phyloP scores from a whole-genome alignment of 2,113 vertebrate genomes.

The Chaetura pelagica region DNA sequence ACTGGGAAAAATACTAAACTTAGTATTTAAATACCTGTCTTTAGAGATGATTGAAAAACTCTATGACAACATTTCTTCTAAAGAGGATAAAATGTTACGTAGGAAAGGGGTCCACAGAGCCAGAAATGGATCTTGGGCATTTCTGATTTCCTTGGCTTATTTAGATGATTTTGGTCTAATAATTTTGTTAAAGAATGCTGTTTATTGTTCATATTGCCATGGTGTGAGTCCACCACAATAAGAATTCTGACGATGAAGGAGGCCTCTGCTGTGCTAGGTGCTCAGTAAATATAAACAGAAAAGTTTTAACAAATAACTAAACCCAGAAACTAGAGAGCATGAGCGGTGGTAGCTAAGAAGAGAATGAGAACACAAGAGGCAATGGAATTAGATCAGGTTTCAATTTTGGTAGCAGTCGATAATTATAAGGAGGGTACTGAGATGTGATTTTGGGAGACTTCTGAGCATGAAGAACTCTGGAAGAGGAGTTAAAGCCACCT shows the following conservation, averaged over 20 bases:
- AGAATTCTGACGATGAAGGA: neutral
- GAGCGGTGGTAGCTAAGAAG: neutral
- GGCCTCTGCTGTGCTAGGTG: neutral
- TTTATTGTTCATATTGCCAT: neutral
- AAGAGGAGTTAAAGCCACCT: neutral
- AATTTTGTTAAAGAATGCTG: neutral
- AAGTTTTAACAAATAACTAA: neutral
- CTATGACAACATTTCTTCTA: neutral
- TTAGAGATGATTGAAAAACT: neutral
- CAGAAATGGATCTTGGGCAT: neutral
- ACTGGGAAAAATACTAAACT: neutral
- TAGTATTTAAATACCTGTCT: neutral
- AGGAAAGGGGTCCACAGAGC: neutral
- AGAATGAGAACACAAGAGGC: neutral
- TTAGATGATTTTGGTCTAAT: neutral
- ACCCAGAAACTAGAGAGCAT: neutral
- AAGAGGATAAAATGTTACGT: neutral
- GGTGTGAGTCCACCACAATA: neutral
- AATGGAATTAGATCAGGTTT: neutral
- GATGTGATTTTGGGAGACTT: neutral
- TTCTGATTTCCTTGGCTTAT: neutral
- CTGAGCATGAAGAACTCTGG: neutral
- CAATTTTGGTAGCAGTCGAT: neutral
- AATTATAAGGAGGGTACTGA: neutral
- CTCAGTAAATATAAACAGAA: neutral